Evolutionary conservation across 2,888 invertebrate genomes (phyloP), one percentile per base, ranked within the genome.

Genomic region (Calameuta filiformis): DNA sequence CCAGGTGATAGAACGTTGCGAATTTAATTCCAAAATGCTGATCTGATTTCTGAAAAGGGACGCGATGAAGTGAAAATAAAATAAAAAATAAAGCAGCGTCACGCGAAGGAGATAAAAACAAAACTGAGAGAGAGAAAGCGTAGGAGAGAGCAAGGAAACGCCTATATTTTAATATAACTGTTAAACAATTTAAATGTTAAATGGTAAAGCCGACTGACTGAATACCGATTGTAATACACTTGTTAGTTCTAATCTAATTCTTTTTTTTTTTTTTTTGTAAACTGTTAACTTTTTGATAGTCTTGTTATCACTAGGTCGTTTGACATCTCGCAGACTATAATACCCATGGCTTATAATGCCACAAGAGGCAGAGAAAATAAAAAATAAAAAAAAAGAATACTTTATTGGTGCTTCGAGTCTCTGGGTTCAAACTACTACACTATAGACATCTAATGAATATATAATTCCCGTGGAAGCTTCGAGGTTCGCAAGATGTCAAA

Each of bases 241-340:
- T 78, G 78, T 78, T 78, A 76, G 73, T 76, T 76, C 69, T 77
- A 77, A 77, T 77, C 71, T 71, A 33, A 33, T 71, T 15, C 33
- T 31, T 15, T 74, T 73, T 73, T 31, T 15, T 74, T 73, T 73
- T 34, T 73, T 77, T 77, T 76, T 77, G 40, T 77, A 75, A 77
- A 77, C 77, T 77, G 77, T 77, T 77, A 77, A 77, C 77, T 77
- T 77, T 71, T 77, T 77, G 75, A 77, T 77, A 77, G 68, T 75
- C 35, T 77, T 77, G 75, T 77, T 77, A 75, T 75, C 56, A 56
- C 71, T 77, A 31, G 75, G 75, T 31, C 71, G 31, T 71, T 71
- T 34, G 31, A 15, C 71, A 23, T 71, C 33, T 71, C 71, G 71
- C 71, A 34, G 71, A 34, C 71, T 6, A 23, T 6, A 23, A 9